These are phyloP conservation scores for Eublepharis macularius DNA, from an alignment of 2,113 vertebrate genomes.

Conservation along the genomic window DNA sequence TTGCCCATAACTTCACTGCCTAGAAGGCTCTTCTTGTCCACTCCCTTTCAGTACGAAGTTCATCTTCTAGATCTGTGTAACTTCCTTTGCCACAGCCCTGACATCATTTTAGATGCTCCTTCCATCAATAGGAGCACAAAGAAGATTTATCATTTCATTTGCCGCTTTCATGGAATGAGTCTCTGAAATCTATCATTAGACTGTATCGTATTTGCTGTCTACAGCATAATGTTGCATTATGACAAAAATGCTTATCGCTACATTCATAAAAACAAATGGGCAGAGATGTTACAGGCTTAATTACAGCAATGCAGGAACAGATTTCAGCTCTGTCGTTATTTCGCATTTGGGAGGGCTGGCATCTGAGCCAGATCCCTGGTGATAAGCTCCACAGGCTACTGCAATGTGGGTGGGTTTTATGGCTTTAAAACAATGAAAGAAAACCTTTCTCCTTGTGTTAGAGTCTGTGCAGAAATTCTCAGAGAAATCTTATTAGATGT, in stretches of 20 bases:
- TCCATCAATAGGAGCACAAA: neutral
- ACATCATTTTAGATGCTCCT: too few relatives aligned
- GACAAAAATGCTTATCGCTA: neutral
- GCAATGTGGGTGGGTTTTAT: neutral
- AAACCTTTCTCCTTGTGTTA: neutral
- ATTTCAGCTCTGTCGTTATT: neutral
- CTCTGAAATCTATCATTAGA: neutral
- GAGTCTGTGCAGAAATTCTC: neutral
- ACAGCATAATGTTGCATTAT: neutral
- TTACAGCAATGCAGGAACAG: neutral
- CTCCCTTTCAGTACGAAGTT: neutral
- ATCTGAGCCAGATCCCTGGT: neutral
- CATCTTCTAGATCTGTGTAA: too few relatives aligned
- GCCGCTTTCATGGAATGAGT: neutral
- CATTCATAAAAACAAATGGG: neutral
- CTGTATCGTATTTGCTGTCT: neutral
- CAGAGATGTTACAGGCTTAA: neutral
- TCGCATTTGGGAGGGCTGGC: neutral
- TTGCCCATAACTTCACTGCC: neutral
- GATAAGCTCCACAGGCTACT: neutral
- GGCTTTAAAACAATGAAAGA: neutral
- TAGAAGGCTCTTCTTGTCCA: neutral
- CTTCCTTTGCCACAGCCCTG: too few relatives aligned
- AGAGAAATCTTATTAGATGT: neutral
- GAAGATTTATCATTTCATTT: neutral